Evolutionary conservation across 30 jellyfish, hydroid and myxozoan species (phyloP).

Genomic region (Nemopilema nomurai): DNA sequence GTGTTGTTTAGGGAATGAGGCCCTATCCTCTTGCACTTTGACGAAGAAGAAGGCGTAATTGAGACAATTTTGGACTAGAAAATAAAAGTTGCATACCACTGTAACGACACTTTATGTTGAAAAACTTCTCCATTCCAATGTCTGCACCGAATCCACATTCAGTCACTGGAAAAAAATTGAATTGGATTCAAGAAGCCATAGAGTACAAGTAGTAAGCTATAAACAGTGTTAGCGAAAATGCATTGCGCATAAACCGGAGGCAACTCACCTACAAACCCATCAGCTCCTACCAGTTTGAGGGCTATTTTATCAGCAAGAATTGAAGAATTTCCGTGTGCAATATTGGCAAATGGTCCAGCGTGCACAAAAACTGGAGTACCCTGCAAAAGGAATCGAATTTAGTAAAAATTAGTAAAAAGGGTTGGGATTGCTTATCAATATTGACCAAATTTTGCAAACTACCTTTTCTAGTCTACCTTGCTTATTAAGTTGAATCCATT

Average conservation of each 20-base stretch:
- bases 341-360: constrained; percentile 98
- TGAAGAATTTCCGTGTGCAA: constrained; percentile 95
- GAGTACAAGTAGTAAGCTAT: too few relatives aligned
- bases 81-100: constrained; percentile 67
- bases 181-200: not conserved
- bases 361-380: constrained; percentile 98
- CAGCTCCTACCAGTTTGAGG: constrained; percentile 83
- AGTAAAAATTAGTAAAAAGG: too few relatives aligned
- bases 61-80: too few relatives aligned
- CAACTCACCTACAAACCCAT: constrained; percentile 90
- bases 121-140: constrained; percentile 95
- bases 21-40: too few relatives aligned
- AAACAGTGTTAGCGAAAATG: too few relatives aligned
- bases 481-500: not conserved
- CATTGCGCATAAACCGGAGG: not conserved
- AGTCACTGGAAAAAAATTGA: constrained; percentile 61
- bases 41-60: too few relatives aligned
- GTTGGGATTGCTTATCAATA: too few relatives aligned
- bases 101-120: constrained; percentile 90
- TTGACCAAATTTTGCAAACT: too few relatives aligned
- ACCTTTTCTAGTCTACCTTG: not conserved
- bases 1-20: too few relatives aligned
- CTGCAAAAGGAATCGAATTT: constrained; percentile 17
- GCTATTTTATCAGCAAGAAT: constrained; percentile 91
- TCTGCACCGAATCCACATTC: constrained; percentile 99